Percentiles rank a stretch among this genome's conserved stretches.
phyloP scores from a whole-genome alignment of 2,797 vertebrate species.

The Notamacropus eugenii region DNA sequence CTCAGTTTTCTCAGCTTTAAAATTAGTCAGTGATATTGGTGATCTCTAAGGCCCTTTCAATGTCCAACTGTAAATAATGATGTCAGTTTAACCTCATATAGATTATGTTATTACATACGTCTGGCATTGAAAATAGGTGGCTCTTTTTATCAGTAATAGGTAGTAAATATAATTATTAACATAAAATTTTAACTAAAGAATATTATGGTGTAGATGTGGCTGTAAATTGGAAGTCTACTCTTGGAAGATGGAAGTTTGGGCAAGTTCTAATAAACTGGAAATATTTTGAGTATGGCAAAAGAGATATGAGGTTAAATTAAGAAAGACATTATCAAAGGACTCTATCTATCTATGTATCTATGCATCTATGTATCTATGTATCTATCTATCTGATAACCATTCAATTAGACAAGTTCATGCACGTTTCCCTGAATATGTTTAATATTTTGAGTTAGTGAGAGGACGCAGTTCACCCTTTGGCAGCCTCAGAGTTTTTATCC shows the following conservation, averaged over 20 bases:
- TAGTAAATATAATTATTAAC: neutral
- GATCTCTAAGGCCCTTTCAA: too few species aligned
- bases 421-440: neutral
- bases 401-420: neutral
- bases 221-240: neutral
- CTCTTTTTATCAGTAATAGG: neutral
- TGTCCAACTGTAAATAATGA: neutral
- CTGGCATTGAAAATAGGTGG: neutral
- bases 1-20: neutral
- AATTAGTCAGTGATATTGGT: neutral
- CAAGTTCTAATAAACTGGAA: neutral
- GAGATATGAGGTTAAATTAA: too few species aligned
- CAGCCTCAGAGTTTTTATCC: neutral
- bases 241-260: neutral
- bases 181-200: neutral
- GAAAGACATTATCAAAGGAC: too few species aligned
- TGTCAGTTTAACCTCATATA: neutral
- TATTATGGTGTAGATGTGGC: neutral
- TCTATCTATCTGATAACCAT: too few species aligned
- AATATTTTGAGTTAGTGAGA: neutral
- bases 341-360: too few species aligned
- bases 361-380: too few species aligned
- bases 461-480: neutral
- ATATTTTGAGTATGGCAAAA: too few species aligned
- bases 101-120: neutral